Percentiles rank a stretch among this genome's conserved stretches.
phyloP scores from a whole-genome alignment of 2,888 invertebrate genomes.

The Bugulina stolonifera region DNA sequence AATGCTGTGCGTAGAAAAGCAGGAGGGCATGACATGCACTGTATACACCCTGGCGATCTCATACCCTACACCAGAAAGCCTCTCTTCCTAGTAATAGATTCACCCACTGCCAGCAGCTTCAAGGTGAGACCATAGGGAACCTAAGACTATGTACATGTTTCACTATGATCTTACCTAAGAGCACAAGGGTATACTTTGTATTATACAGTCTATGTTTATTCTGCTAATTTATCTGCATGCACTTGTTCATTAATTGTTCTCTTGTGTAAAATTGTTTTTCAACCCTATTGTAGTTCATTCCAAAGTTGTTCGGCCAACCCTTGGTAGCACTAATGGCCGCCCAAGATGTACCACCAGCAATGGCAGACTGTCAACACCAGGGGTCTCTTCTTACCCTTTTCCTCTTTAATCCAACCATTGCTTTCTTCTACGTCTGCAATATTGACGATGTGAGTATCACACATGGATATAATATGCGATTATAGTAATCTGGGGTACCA shows the following conservation, averaged over 20 bases:
- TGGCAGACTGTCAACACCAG: slow-evolving; percentile 61
- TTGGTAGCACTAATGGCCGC: slow-evolving; percentile 88
- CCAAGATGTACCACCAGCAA: slow-evolving; percentile 75
- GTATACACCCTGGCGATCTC: slow-evolving; percentile 83
- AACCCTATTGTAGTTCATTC: slow-evolving; percentile 76
- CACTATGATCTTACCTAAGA: too few relatives aligned
- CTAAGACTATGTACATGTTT: too few relatives aligned
- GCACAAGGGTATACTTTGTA: too few relatives aligned
- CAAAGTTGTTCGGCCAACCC: slow-evolving; percentile 85
- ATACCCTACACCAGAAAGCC: slow-evolving; percentile 88
- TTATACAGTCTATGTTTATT: too few relatives aligned
- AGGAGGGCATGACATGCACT: slow-evolving; percentile 25
- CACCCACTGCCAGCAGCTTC: slow-evolving; percentile 81
- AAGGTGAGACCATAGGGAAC: slow-evolving; percentile 43
- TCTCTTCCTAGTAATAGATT: slow-evolving; percentile 86
- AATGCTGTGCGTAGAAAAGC: not conserved
- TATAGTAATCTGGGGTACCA: too few relatives aligned
- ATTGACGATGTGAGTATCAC: slow-evolving; percentile 61
- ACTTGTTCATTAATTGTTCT: too few relatives aligned
- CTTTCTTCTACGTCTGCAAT: slow-evolving; percentile 84
- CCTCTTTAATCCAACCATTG: slow-evolving; percentile 86
- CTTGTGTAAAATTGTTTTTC: too few relatives aligned
- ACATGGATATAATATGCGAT: too few relatives aligned
- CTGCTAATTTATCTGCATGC: too few relatives aligned
- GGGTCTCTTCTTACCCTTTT: slow-evolving; percentile 91